phyloP scores from a whole-genome alignment of 1,140 invertebrate genomes.

The Sipha flava region DNA sequence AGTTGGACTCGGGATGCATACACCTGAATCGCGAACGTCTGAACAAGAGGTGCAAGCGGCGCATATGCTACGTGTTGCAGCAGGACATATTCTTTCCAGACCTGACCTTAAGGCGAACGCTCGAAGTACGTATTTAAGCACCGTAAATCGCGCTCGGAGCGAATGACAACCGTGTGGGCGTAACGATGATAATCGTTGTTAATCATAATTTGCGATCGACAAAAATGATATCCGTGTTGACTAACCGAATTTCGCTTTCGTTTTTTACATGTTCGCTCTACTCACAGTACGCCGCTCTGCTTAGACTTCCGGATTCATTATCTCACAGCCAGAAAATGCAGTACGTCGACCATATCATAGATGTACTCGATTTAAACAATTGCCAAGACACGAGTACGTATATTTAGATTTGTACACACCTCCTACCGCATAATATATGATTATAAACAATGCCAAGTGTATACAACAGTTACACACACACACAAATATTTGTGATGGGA shows the following conservation, averaged over 20 bases:
- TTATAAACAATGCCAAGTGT: too few species aligned
- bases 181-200: too few species aligned
- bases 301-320: slow-evolving; percentile 68
- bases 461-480: too few species aligned
- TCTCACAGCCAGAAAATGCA: slow-evolving; percentile 64
- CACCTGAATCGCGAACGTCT: slow-evolving; percentile 65
- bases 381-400: slow-evolving; percentile 70
- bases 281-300: slow-evolving; percentile 57
- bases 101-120: slow-evolving; percentile 68
- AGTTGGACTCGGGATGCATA: slow-evolving; percentile 59
- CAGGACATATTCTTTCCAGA: slow-evolving; percentile 78
- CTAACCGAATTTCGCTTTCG: not conserved
- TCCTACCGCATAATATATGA: too few species aligned
- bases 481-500: too few species aligned
- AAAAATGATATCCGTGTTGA: too few species aligned
- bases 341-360: slow-evolving; percentile 71
- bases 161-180: too few species aligned
- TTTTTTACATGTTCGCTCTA: not conserved
- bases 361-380: slow-evolving; percentile 62
- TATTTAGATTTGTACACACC: too few species aligned
- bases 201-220: too few species aligned
- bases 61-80: slow-evolving; percentile 76
- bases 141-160: too few species aligned
- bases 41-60: slow-evolving; percentile 63
- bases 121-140: slow-evolving; percentile 51